Conservation (phyloP, 2,888 invertebrate genomes). For the Drosophila acutilabella region DNA sequence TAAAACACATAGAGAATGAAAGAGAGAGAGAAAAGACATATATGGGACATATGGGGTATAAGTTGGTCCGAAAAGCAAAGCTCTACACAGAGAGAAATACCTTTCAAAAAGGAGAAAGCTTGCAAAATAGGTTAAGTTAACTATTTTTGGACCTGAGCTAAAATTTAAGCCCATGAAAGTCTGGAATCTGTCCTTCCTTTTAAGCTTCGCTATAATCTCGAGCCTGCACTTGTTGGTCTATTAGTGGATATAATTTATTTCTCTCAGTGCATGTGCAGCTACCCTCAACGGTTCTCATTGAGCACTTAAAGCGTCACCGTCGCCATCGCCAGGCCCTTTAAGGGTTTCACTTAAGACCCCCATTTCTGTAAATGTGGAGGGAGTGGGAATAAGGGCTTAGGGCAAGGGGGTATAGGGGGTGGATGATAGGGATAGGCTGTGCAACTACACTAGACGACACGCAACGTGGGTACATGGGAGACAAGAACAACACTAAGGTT, state of each 20-base stretch:
- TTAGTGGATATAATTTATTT: conserved; percentile 9
- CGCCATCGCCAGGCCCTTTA: conserved; percentile 63
- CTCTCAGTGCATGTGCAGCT: conserved; percentile 27
- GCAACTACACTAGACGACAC: conserved; percentile 24
- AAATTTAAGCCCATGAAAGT: no score
- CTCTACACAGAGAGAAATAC: conserved; percentile 31
- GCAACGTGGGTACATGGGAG: conserved; percentile 7
- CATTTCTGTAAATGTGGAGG: conserved; percentile 6
- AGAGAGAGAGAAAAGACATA: conserved; percentile 2
- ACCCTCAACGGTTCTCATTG: conserved; percentile 38
- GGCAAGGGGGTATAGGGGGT: not conserved
- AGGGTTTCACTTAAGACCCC: conserved; percentile 75
- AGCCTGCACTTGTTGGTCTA: not conserved
- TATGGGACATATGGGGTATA: conserved; percentile 38
- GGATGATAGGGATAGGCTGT: conserved; percentile 9
- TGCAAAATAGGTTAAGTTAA: no score
- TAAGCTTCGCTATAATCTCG: no score
- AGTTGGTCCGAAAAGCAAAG: conserved; percentile 20
- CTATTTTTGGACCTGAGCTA: no score
- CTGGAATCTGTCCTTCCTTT: no score
- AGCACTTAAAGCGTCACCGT: conserved; percentile 69
- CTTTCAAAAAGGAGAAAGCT: no score
- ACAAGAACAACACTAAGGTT: conserved; percentile 18
- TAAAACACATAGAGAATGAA: not conserved
- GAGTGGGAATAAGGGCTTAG: not conserved